Evolutionary conservation across 2,888 invertebrate genomes (phyloP), one percentile per base, ranked within the genome.

Genomic region (Peribatodes rhomboidaria): DNA sequence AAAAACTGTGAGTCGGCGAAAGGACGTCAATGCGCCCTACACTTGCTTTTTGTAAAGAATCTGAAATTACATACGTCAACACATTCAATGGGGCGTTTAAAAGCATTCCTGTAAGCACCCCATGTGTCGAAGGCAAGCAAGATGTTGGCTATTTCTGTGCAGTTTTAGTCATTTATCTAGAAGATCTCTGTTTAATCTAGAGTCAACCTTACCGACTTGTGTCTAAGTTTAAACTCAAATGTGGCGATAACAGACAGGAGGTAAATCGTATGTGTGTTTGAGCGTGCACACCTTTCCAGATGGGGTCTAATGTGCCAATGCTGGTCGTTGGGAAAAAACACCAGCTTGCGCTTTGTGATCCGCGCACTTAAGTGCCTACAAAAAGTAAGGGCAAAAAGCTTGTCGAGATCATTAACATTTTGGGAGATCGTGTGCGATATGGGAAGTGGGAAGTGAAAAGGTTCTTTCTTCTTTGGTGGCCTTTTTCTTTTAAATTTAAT

Each of bases 1-100:
- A 70, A 72, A 65, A 71, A 72, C 69, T 70, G 74, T 70, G 78
- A 80, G 78, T 71, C 65, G 70, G 70, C 74, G 56, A 69, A 75
- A 68, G 73, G 69, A 53, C 57, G 63, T 73, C 73, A 78, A 78
- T 79, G 75, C 77, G 74, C 76, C 77, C 73, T 67, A 74, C 79
- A 81, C 82, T 80, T 79, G 79, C 78, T 81, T 85, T 86, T 87
- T 89, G 83, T 87, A 74, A 77, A 79, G 76, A 84, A 81, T 86
- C 87, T 88, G 87, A 86, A 87, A 87, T 90, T 87, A 87, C 88
- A 87, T 83, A 88, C 88, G 85, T 87, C 88, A 82, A 83, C 87
- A 85, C 84, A 72, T 82, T 85, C 84, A 87, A 86, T 86, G 86
- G 86, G 82, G 80, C 86, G 83, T 82, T 85, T 86, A 84, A 89